phyloP scores from a whole-genome alignment of 2,797 vertebrate species.

The Coreius guichenoti region DNA sequence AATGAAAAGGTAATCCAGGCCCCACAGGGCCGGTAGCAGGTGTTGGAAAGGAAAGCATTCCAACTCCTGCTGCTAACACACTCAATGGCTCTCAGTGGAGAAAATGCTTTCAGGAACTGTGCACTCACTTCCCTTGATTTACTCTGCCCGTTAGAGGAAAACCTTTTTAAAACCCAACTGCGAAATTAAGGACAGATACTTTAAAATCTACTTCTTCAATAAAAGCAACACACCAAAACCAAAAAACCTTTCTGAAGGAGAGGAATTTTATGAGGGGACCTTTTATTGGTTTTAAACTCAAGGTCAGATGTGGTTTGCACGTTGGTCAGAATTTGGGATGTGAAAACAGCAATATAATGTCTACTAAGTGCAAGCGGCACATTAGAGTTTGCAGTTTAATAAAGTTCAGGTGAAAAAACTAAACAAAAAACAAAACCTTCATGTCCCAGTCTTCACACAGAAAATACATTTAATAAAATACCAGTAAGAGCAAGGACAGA shows the following conservation, averaged over 20 bases:
- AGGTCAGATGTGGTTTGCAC: constrained; percentile 42
- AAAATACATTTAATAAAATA: not conserved
- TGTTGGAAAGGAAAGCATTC: constrained; percentile 55
- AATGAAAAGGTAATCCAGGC: constrained; percentile 72
- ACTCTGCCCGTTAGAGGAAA: constrained; percentile 50
- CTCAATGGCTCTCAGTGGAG: constrained; percentile 71
- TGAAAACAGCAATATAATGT: constrained; percentile 56
- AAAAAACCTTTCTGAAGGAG: constrained; percentile 68
- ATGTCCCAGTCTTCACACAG: not conserved
- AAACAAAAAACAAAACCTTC: not conserved
- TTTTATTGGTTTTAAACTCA: constrained; percentile 59
- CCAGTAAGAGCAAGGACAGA: not conserved
- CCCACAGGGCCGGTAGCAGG: constrained; percentile 73
- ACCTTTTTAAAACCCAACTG: constrained; percentile 57
- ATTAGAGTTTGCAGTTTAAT: constrained; percentile 17
- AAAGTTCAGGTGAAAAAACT: constrained; percentile 7
- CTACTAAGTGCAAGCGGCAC: constrained; percentile 4
- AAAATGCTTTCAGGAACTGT: constrained; percentile 78
- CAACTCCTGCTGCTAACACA: constrained; percentile 70
- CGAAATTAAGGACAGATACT: constrained; percentile 63
- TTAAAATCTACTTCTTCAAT: constrained; percentile 75
- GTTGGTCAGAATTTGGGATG: constrained; percentile 46
- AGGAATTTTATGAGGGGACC: constrained; percentile 62
- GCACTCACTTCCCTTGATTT: constrained; percentile 68
- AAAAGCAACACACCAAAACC: constrained; percentile 76